A percentile compares a stretch with the other conserved stretches of the same genome.
Conservation (phyloP, 2,888 invertebrate species). For the Sthenelais limicola region DNA sequence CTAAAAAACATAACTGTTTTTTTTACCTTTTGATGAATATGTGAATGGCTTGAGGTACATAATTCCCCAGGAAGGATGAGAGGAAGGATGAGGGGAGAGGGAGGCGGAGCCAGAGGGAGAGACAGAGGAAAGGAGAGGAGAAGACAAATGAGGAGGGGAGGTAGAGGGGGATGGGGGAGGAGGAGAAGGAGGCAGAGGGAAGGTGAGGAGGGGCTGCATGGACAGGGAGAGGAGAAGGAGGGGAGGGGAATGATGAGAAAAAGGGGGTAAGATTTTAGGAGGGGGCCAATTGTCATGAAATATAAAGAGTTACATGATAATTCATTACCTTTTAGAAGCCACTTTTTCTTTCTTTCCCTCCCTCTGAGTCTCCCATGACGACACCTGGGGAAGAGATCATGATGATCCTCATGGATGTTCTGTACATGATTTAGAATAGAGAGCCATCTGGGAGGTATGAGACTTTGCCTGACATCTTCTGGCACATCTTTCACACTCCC, state of each 20-base stretch:
- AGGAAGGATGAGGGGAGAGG: no score
- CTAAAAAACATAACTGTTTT: background rate
- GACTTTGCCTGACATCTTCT: background rate
- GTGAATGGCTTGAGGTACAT: background rate
- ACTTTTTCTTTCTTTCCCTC: background rate
- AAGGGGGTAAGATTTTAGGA: no score
- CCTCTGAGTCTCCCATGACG: background rate
- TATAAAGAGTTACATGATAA: background rate
- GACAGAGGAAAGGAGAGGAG: no score
- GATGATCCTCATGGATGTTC: background rate
- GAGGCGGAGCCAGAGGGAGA: no score
- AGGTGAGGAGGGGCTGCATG: no score
- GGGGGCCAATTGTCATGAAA: background rate
- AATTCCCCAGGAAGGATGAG: no score
- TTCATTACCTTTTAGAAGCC: no score
- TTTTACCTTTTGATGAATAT: background rate
- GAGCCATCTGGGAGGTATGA: background rate
- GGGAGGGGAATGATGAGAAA: no score
- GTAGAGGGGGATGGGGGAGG: no score
- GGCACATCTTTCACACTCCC: background rate
- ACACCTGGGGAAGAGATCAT: background rate
- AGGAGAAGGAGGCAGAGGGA: no score
- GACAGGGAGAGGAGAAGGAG: no score
- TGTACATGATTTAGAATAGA: background rate
- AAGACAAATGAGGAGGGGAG: no score